phyloP scores from a whole-genome alignment of 1,140 invertebrate species.

The Halesus radiatus region DNA sequence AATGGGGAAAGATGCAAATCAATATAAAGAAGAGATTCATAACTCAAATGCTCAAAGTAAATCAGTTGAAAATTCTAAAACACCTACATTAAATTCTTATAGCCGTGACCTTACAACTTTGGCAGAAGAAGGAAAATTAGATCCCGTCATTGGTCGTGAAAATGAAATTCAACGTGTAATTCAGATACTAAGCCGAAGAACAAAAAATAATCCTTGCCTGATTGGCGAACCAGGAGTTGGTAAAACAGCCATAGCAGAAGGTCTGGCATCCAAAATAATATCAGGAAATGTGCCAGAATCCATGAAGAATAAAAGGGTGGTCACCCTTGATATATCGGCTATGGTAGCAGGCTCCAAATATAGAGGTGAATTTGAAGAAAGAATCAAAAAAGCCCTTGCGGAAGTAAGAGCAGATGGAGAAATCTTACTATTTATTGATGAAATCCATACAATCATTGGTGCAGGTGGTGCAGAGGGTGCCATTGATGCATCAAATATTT shows the following conservation, averaged over 20 bases:
- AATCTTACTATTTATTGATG: constrained; percentile 62
- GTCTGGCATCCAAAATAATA: constrained; percentile 60
- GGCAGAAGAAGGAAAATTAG: neutral
- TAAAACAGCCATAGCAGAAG: constrained; percentile 64
- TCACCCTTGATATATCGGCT: constrained; percentile 59
- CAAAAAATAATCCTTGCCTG: constrained; percentile 64
- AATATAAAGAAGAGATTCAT: too few relatives aligned
- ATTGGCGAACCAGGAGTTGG: constrained; percentile 64
- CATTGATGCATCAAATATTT: constrained; percentile 11
- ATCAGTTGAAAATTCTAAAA: too few relatives aligned
- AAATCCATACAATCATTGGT: neutral
- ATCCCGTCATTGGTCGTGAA: neutral
- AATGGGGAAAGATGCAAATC: too few relatives aligned
- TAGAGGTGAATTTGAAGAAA: constrained; percentile 63
- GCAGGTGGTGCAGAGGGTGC: neutral
- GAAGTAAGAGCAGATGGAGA: constrained; percentile 59
- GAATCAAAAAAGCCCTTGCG: constrained; percentile 61
- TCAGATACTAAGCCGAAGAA: constrained; percentile 1
- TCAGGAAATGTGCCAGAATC: constrained; percentile 59
- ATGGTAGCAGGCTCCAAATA: constrained; percentile 61
- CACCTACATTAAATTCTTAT: too few relatives aligned
- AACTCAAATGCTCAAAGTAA: too few relatives aligned
- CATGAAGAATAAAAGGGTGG: constrained; percentile 51
- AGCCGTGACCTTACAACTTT: neutral
- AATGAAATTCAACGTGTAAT: neutral